Evolutionary conservation across 2,113 vertebrate species (phyloP).

Genomic region (Myotis davidii): DNA sequence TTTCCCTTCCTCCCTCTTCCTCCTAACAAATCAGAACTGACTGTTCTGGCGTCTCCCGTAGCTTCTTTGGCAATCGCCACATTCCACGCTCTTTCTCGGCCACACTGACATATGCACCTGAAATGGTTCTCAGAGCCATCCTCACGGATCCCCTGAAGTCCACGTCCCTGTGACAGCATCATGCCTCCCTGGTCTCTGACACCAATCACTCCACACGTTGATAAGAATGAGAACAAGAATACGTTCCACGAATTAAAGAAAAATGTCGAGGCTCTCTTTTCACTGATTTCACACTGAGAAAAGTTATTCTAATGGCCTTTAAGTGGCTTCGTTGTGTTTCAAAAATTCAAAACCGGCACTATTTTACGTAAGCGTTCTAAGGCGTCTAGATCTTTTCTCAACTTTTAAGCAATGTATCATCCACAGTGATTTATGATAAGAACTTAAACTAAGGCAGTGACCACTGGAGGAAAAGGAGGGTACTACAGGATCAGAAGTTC

Average conservation of each 20-base stretch:
- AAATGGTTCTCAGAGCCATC: not conserved
- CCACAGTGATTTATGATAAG: not conserved
- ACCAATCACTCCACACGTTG: not conserved
- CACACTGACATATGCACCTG: not conserved
- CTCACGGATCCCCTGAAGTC: not conserved
- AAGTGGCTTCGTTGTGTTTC: not conserved
- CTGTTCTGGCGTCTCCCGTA: not conserved
- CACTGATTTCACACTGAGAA: not conserved
- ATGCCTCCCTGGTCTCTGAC: not conserved
- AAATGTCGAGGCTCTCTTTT: not conserved
- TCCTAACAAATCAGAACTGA: not conserved
- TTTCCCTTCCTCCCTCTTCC: not conserved
- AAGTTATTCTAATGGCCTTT: not conserved
- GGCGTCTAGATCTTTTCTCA: not conserved
- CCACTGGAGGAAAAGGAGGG: not conserved
- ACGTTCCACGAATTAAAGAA: not conserved
- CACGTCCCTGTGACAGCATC: not conserved
- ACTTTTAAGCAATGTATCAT: not conserved
- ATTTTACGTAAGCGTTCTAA: not conserved
- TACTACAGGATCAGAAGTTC: not conserved
- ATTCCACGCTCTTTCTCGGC: not conserved
- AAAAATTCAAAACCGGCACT: not conserved
- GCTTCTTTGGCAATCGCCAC: not conserved
- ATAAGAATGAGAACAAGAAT: constrained; percentile 1
- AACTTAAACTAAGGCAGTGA: not conserved